A percentile compares a stretch with the other conserved stretches of the same genome.
Conservation (phyloP, 2,888 invertebrate species). For the Slavum lentiscoides region DNA sequence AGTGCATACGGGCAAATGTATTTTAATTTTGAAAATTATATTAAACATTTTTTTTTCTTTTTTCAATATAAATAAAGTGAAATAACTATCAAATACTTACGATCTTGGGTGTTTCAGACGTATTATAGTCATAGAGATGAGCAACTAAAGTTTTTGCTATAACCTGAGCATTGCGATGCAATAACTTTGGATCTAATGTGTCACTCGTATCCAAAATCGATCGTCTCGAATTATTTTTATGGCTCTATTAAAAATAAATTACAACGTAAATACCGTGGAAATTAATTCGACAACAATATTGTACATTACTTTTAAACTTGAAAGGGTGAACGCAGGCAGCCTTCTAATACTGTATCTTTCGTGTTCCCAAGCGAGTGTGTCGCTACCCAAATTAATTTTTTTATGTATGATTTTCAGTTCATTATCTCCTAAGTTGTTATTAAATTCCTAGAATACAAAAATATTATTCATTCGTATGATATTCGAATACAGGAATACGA, state of each 20-base stretch:
- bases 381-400: constrained; percentile 94
- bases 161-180: constrained; percentile 72
- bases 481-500: background rate
- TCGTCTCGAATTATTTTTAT: constrained; percentile 67
- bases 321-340: constrained; percentile 88
- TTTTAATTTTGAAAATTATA: background rate
- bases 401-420: constrained; percentile 78
- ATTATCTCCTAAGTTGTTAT: constrained; percentile 49
- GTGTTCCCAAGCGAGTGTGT: constrained; percentile 93
- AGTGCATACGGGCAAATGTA: too few species aligned
- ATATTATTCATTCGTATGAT: background rate
- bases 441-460: constrained; percentile 26
- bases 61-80: constrained; percentile 7
- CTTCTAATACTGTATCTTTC: constrained; percentile 92
- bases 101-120: constrained; percentile 43
- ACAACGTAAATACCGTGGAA: background rate
- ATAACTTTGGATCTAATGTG: constrained; percentile 64
- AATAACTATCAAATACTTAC: constrained; percentile 12
- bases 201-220: constrained; percentile 69
- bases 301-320: constrained; percentile 67
- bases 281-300: background rate
- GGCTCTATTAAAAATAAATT: constrained; percentile 62
- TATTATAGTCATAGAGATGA: constrained; percentile 70
- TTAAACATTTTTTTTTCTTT: background rate
- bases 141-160: constrained; percentile 84